Evolutionary conservation across 2,113 vertebrate species (phyloP).

Genomic region (Riparia riparia): DNA sequence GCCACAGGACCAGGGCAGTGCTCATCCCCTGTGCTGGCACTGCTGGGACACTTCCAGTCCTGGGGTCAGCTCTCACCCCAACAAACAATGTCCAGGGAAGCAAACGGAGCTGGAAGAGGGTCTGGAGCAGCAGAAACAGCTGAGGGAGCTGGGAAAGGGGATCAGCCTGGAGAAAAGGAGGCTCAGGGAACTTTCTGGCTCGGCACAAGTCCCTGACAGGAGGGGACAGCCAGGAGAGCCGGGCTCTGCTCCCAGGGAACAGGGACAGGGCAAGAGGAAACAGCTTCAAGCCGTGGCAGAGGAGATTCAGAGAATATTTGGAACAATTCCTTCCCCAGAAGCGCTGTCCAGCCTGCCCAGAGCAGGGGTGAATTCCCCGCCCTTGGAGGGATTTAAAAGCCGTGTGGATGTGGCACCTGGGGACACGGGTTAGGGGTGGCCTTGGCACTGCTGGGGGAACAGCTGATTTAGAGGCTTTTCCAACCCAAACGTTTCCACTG

Average conservation of each 20-base stretch:
- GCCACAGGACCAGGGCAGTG: neutral
- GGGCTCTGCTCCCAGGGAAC: neutral
- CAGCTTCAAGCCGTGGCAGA: neutral
- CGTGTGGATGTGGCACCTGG: accelerated
- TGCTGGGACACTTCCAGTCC: neutral
- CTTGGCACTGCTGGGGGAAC: neutral
- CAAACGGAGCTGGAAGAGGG: neutral
- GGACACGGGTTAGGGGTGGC: neutral
- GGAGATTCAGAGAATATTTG: neutral
- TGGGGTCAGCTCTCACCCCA: neutral
- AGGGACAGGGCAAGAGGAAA: neutral
- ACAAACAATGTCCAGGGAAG: neutral
- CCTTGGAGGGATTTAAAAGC: neutral
- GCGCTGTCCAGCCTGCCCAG: neutral
- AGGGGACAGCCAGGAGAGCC: accelerated
- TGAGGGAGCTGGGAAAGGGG: neutral
- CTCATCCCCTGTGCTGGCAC: neutral
- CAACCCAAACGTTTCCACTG: neutral
- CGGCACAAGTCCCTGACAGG: neutral
- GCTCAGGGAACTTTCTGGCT: neutral
- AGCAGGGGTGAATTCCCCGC: neutral
- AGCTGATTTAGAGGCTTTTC: neutral
- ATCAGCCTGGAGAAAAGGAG: neutral
- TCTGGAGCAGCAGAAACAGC: neutral
- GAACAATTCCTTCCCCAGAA: neutral